These are phyloP conservation scores for Sebastes nivosus DNA, from an alignment of 2,797 vertebrate genomes.

Conservation along the genomic window DNA sequence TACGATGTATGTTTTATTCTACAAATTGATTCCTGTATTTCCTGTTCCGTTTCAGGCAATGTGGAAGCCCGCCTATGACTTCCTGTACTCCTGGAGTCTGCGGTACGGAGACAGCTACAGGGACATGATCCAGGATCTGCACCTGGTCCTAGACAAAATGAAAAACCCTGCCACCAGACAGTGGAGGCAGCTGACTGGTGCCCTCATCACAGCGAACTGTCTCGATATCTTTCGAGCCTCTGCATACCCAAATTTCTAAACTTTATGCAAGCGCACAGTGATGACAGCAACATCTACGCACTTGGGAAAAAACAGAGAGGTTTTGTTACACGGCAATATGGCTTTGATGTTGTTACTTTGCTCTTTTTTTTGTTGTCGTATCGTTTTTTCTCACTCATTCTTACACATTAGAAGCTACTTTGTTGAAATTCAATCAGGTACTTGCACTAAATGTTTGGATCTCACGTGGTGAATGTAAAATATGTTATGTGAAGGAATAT, in stretches of 20 bases:
- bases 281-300: background rate
- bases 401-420: background rate
- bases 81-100: conserved; percentile 92
- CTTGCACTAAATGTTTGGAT: conserved; percentile 25
- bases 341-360: background rate
- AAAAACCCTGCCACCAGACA: conserved; percentile 92
- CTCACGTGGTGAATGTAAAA: conserved; percentile 9
- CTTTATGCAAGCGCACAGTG: background rate
- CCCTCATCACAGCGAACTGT: conserved; percentile 91
- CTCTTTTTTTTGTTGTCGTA: conserved; percentile 5
- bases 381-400: background rate
- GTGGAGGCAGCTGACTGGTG: conserved; percentile 94
- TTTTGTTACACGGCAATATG: conserved; percentile 7
- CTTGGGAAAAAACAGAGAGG: conserved; percentile 3
- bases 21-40: background rate
- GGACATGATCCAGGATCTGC: conserved; percentile 95
- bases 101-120: conserved; percentile 89
- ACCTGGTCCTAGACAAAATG: conserved; percentile 94
- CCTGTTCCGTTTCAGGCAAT: conserved; percentile 84
- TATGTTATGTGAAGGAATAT: conserved; percentile 23
- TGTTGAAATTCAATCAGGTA: conserved; percentile 4
- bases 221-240: conserved; percentile 87
- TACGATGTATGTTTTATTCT: background rate
- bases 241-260: conserved; percentile 80
- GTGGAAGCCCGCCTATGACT: conserved; percentile 99